Percentiles rank a stretch among this genome's conserved stretches.
These are phyloP conservation scores for Mus pahari DNA, from an alignment of 2,113 vertebrate genomes.

Conservation along the genomic window DNA sequence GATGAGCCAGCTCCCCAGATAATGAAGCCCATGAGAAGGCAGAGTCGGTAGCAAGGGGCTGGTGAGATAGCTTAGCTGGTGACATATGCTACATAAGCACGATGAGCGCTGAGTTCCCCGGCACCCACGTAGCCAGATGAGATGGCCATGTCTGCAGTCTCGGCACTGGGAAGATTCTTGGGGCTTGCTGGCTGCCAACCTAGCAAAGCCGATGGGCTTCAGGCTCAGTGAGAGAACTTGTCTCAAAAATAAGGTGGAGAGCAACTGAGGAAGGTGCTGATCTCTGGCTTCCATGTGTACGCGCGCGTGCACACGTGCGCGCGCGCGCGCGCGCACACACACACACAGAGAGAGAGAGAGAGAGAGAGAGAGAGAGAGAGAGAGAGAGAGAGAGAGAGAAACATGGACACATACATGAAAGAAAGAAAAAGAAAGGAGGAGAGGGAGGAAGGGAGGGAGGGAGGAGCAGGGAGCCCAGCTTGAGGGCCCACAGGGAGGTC, in stretches of 20 bases:
- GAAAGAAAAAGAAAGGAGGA: too few species aligned
- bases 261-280: not conserved
- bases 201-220: not conserved
- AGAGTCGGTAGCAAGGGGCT: not conserved
- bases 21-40: not conserved
- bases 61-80: not conserved
- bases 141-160: not conserved
- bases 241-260: not conserved
- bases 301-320: accelerated
- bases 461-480: not conserved
- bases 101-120: not conserved
- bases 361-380: not conserved
- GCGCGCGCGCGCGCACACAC: not conserved
- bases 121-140: not conserved
- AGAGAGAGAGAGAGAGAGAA: too few species aligned
- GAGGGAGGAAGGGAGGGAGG: not conserved
- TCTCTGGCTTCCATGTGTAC: not conserved
- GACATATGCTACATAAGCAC: too few species aligned
- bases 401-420: not conserved
- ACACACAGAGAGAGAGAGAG: not conserved
- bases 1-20: not conserved
- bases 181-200: too few species aligned
- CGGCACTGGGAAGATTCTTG: not conserved
- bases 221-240: not conserved
- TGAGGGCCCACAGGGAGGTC: not conserved